Percentiles rank a stretch among this genome's conserved stretches.
phyloP scores from a whole-genome alignment of 2,113 vertebrate genomes.

The Symphodus melops region DNA sequence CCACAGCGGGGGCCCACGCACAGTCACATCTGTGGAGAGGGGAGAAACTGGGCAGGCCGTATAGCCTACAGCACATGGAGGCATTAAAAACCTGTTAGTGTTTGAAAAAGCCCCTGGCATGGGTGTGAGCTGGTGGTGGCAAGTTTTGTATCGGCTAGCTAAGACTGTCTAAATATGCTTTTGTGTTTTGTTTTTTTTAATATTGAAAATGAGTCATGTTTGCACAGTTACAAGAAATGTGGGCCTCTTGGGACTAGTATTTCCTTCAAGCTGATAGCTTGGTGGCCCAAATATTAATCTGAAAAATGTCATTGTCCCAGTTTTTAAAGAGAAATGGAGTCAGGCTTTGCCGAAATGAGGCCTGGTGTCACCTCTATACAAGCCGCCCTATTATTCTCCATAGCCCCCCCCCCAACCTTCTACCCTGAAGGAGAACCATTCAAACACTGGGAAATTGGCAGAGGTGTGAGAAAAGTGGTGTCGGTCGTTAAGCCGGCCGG shows the following conservation, averaged over 20 bases:
- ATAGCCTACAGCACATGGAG: constrained; percentile 63
- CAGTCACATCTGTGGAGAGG: constrained; percentile 70
- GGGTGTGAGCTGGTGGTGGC: constrained; percentile 25
- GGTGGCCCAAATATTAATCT: constrained; percentile 1
- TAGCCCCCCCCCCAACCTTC: background rate
- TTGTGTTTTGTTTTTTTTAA: background rate
- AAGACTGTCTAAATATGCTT: background rate
- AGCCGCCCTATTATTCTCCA: constrained; percentile 49
- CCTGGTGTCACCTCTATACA: constrained; percentile 63
- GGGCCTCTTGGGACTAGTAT: background rate
- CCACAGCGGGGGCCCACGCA: constrained; percentile 72
- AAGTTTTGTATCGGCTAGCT: background rate
- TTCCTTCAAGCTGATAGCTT: background rate
- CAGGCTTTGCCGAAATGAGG: constrained; percentile 17
- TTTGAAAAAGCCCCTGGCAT: constrained; percentile 60
- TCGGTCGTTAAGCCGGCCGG: constrained; percentile 59
- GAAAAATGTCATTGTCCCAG: constrained; percentile 22
- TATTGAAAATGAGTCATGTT: background rate
- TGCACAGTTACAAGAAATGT: background rate
- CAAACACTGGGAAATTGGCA: constrained; percentile 67
- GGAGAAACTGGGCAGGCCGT: constrained; percentile 36
- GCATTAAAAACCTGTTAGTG: constrained; percentile 69
- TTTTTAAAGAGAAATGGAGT: constrained; percentile 20
- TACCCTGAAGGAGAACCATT: constrained; percentile 50
- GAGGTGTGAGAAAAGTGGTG: constrained; percentile 71